Evolutionary conservation across 1,140 invertebrate genomes (phyloP).

Genomic region (Ctenoplectra terminalis): DNA sequence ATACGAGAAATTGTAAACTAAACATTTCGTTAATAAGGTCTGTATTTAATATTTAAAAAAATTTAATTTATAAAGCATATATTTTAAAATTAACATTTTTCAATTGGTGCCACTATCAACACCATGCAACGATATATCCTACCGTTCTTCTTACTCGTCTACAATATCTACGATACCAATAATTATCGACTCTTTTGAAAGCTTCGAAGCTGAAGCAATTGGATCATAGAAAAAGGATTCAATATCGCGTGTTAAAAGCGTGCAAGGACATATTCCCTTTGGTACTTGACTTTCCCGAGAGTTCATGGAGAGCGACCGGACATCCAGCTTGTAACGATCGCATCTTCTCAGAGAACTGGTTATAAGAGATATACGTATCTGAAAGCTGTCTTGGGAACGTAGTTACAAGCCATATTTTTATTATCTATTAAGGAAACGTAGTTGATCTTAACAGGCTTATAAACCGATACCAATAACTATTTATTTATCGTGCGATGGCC

Average conservation of each 20-base stretch:
- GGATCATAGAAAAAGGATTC: slow-evolving; percentile 4
- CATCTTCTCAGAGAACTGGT: slow-evolving; percentile 50
- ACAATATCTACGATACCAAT: background rate
- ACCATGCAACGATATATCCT: no score
- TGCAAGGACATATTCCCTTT: slow-evolving; percentile 47
- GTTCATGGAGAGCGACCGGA: slow-evolving; percentile 39
- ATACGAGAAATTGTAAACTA: no score
- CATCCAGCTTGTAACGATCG: slow-evolving; percentile 37
- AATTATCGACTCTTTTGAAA: background rate
- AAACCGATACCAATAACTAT: background rate
- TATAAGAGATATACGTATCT: slow-evolving; percentile 37
- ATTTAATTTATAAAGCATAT: no score
- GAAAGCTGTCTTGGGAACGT: slow-evolving; percentile 9
- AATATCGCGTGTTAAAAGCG: slow-evolving; percentile 37
- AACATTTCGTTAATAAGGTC: no score
- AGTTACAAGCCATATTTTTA: slow-evolving; percentile 18
- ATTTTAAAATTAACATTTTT: no score
- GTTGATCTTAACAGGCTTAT: background rate
- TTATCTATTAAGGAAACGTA: slow-evolving; percentile 6
- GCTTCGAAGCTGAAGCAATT: background rate
- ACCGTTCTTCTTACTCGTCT: no score
- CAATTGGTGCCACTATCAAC: no score
- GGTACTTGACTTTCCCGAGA: slow-evolving; percentile 37
- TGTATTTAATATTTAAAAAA: no score
- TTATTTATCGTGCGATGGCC: background rate